Evolutionary conservation across 2,888 invertebrate genomes (phyloP), one percentile per base, ranked within the genome.

Genomic region (Apotomis betuletana): DNA sequence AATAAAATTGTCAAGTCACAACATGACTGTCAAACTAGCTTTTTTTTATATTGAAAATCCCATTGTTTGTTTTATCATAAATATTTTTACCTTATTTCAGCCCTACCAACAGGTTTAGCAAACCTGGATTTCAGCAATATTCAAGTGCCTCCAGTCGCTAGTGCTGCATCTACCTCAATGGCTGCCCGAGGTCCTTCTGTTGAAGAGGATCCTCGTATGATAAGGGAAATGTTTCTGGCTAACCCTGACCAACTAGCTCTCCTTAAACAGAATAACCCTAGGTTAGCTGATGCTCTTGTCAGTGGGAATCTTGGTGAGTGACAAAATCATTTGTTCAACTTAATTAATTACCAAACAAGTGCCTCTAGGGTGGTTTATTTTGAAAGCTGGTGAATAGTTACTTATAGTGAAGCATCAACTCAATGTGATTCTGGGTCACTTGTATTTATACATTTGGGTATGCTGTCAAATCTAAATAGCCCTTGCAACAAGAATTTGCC

Each of bases 181-280:
- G 87, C 89, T 75, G 79, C 86, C 49, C 83, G 89, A 73, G 87
- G 79, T 65, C 86, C 89, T 4, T 88, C 90, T 6, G 94, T 94
- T 10, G 96, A 97, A 83, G 96, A 98, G 84, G 97, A 98, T 89
- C 98, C 98, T 6, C 96, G 96, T 15, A 94, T 96, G 81, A 97
- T 98, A 69, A 94, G 97, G 76, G 96, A 98, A 82, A 96, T 97
- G 96, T 96, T 98, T 80, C 88, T 98, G 58, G 96, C 96, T 44
- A 98, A 98, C 89, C 99, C 99, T 0, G 97, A 98, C 84, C 97
- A 98, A 85, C 90, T 99, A 70, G 96, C 98, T 0, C 87, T 98
- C 73, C 92, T 99, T 6, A 97, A 98, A 85, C 98, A 99, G 87
- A 97, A 99, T 83, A 99, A 99, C 93, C 97, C 98, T 5, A 94